Conservation (phyloP, 2,888 invertebrate genomes). For the Plebejus melissa region DNA sequence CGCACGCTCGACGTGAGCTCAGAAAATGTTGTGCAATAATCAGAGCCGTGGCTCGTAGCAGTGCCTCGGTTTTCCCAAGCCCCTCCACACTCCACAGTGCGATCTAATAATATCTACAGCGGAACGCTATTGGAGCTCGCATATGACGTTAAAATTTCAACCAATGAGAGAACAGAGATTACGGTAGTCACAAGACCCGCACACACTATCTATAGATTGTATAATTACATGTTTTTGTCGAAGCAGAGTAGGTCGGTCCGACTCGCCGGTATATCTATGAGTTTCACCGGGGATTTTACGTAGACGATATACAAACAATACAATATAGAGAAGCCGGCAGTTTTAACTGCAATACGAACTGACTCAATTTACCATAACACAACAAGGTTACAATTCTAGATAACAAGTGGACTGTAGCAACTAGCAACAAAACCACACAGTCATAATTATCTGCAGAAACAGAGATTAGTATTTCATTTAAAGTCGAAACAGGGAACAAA, state of each 20-base stretch:
- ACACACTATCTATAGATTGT: constrained; percentile 41
- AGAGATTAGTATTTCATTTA: neutral
- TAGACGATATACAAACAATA: constrained; percentile 31
- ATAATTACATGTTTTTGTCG: constrained; percentile 36
- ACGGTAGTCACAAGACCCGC: constrained; percentile 62
- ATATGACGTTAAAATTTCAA: constrained; percentile 60
- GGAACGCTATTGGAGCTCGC: constrained; percentile 50
- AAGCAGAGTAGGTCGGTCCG: constrained; percentile 33
- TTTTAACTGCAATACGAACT: neutral
- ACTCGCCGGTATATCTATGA: constrained; percentile 29
- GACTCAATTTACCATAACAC: neutral
- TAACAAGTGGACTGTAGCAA: neutral
- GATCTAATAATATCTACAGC: constrained; percentile 66
- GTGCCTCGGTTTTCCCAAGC: constrained; percentile 63
- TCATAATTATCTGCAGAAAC: neutral
- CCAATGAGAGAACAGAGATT: constrained; percentile 51
- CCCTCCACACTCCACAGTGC: constrained; percentile 62
- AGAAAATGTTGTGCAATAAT: constrained; percentile 71
- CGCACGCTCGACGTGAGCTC: constrained; percentile 53
- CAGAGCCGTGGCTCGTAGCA: constrained; percentile 40
- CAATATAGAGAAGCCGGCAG: neutral
- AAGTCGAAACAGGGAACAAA: too few relatives aligned
- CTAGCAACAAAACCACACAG: neutral
- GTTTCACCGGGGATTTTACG: constrained; percentile 42
- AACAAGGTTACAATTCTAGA: neutral